Evolutionary conservation across 2,888 invertebrate genomes (phyloP).

Genomic region (Ditylenchus weischeri): DNA sequence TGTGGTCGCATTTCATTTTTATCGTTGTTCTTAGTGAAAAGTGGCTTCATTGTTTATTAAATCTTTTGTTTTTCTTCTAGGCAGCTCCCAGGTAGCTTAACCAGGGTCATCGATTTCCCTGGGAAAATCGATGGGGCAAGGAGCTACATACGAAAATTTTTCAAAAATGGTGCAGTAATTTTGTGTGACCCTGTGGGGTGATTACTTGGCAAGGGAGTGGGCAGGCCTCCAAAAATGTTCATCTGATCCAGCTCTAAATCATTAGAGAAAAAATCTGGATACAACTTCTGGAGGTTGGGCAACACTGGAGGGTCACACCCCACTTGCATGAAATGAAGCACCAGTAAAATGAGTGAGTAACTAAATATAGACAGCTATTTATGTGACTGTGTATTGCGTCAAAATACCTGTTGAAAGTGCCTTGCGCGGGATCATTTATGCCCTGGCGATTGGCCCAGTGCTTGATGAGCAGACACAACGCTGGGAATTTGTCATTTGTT

Average conservation of each 20-base stretch:
- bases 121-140: too few species aligned
- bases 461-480: conserved; percentile 50
- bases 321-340: conserved; percentile 55
- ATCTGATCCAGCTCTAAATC: conserved; percentile 30
- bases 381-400: conserved; percentile 4
- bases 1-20: too few species aligned
- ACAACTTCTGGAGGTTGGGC: conserved; percentile 53
- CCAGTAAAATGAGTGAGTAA: conserved; percentile 54
- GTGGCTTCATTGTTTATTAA: too few species aligned
- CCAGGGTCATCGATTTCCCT: too few species aligned
- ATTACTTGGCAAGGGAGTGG: conserved; percentile 22
- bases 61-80: too few species aligned
- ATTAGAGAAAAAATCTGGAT: conserved; percentile 41
- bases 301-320: conserved; percentile 48
- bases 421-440: conserved; percentile 46
- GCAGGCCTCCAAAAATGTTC: conserved; percentile 36
- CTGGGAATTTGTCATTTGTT: conserved; percentile 53
- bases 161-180: too few species aligned
- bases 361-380: conserved; percentile 26
- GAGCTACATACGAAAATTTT: too few species aligned
- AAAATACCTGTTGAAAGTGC: conserved; percentile 52
- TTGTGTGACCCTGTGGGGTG: too few species aligned
- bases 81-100: too few species aligned
- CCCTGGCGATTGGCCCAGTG: conserved; percentile 55
- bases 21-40: too few species aligned